Base-by-base conservation (phyloP, 2,797 vertebrate species). In the Melanotaenia pygmaea region DNA sequence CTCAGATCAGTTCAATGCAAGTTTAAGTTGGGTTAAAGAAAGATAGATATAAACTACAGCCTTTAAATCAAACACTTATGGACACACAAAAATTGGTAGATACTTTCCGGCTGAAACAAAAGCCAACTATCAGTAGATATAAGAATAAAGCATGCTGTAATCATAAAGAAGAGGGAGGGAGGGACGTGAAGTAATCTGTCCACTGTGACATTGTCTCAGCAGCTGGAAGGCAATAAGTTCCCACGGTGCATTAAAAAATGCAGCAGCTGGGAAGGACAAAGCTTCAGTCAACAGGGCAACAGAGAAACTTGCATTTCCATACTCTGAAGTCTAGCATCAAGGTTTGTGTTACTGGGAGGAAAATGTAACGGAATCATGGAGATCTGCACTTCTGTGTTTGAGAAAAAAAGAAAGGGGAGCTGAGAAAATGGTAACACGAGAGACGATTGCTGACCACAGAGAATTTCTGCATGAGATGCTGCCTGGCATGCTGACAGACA, bases 171-270 rank as follows among this genome's bases (percentile, higher is more conserved):
- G 40, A 18, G 40, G 40, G 43, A 18, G 40, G 40, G 43, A 75
- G 35, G 35, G 20, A 18, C 40, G 28, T 10, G 10, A 43, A 57
- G 14, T 20, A 76, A 66, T 69, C 45, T 57, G 63, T 79, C 59
- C 37, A 71, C 37, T 22, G 30, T 67, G 72, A 72, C 37, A 78
- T 43, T 47, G 60, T 77, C 74, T 77, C 28, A 73, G 64, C 80
- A 80, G 72, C 71, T 72, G 65, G 45, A 63, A 38, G 56, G 12
- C 20, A 80, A 67, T 59, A 45, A 53, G 60, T 64, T 78, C 50
- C 56, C 54, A 74, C 1, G 22, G 58, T 3, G 16, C 65, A 67
- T 68, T 24, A 65, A 76, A 76, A 79, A 24, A 79, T 54, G n/a
- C 30, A 72, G 16, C 9, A 70, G 20, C 8, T 62, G 32, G 14